phyloP scores from a whole-genome alignment of 2,797 vertebrate genomes.

The Labroides dimidiatus region DNA sequence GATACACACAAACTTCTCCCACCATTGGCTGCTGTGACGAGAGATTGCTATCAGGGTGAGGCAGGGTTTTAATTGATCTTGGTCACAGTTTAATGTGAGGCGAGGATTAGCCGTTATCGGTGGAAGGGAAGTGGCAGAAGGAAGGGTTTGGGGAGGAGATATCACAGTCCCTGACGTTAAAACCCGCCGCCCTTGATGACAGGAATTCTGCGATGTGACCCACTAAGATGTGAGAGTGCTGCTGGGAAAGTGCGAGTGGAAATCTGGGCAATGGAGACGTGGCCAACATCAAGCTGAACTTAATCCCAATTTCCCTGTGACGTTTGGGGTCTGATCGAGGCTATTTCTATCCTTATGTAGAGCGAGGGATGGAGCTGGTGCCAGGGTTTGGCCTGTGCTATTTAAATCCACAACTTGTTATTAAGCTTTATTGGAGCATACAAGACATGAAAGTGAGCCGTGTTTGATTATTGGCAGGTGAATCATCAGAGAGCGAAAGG shows the following conservation, averaged over 20 bases:
- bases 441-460: conserved; percentile 65
- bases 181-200: conserved; percentile 81
- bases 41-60: conserved; percentile 83
- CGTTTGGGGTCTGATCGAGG: conserved; percentile 71
- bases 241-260: conserved; percentile 69
- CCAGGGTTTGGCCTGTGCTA: conserved; percentile 67
- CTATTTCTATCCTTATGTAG: conserved; percentile 68
- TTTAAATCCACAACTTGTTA: conserved; percentile 75
- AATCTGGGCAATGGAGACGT: conserved; percentile 72
- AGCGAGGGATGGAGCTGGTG: conserved; percentile 50
- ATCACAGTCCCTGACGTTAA: conserved; percentile 81
- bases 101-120: conserved; percentile 85
- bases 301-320: conserved; percentile 82
- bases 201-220: conserved; percentile 81
- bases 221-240: conserved; percentile 76
- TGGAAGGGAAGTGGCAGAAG: conserved; percentile 71
- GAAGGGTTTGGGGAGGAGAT: conserved; percentile 80
- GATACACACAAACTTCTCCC: conserved; percentile 55
- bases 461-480: conserved; percentile 67
- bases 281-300: conserved; percentile 77
- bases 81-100: conserved; percentile 86
- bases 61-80: conserved; percentile 87
- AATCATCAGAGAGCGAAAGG: conserved; percentile 67
- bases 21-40: conserved; percentile 71
- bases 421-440: conserved; percentile 71